A percentile compares a stretch with the other conserved stretches of the same genome.
These are phyloP conservation scores for Pseudochaenichthys georgianus DNA, from an alignment of 2,797 vertebrate genomes.

Conservation along the genomic window DNA sequence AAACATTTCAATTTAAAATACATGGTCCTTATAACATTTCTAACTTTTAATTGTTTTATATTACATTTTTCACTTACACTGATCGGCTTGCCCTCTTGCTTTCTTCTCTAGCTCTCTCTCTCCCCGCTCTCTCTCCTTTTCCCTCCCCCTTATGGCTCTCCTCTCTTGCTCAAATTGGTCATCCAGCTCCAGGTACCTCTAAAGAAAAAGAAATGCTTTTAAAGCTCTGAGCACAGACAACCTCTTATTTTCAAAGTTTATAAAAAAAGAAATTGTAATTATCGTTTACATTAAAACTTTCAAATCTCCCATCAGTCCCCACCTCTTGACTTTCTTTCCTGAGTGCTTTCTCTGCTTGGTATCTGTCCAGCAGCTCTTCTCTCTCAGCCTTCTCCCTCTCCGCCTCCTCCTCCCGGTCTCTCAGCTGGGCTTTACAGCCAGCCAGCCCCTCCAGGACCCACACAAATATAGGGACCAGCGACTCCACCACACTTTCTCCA, in stretches of 20 bases:
- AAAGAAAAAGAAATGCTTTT: constrained; percentile 21
- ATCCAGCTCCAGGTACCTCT: constrained; percentile 87
- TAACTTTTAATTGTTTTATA: background rate
- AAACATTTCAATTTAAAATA: background rate
- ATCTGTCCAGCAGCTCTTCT: constrained; percentile 81
- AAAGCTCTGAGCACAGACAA: background rate
- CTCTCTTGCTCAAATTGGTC: constrained; percentile 87
- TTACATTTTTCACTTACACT: constrained; percentile 73
- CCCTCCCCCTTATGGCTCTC: constrained; percentile 80
- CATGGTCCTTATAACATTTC: background rate
- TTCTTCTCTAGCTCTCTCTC: constrained; percentile 85
- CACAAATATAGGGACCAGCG: constrained; percentile 86
- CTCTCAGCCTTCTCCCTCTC: constrained; percentile 82
- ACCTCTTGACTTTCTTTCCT: constrained; percentile 87
- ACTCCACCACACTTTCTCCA: constrained; percentile 86
- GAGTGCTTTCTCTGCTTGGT: constrained; percentile 79
- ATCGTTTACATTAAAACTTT: background rate
- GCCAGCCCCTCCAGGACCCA: constrained; percentile 88
- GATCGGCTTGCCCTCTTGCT: constrained; percentile 86
- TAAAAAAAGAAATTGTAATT: background rate
- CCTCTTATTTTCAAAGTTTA: background rate
- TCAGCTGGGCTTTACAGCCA: constrained; percentile 82
- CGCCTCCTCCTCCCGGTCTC: constrained; percentile 81
- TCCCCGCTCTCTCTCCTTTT: constrained; percentile 82
- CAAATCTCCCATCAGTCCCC: constrained; percentile 22